Percentiles rank a stretch among this genome's conserved stretches.
Conservation (phyloP, 2,797 vertebrate genomes). For the Ctenopoma kingsleyae region DNA sequence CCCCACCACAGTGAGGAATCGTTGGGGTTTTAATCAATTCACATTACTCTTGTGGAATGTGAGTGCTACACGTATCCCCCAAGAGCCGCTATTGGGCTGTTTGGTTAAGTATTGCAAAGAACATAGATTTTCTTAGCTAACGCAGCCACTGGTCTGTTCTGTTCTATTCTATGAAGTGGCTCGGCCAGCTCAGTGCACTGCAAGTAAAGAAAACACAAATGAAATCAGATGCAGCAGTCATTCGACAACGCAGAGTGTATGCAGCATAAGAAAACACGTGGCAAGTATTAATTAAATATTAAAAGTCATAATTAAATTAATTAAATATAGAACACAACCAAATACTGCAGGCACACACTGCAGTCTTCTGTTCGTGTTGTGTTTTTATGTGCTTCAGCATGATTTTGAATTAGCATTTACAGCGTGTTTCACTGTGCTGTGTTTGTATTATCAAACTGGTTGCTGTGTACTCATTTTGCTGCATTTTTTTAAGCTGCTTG, state of each 20-base stretch:
- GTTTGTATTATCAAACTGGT: not conserved
- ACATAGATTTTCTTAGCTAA: conserved; percentile 43
- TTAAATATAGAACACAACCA: no score
- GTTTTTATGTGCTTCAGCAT: not conserved
- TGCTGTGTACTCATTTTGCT: not conserved
- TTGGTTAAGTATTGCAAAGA: conserved; percentile 60
- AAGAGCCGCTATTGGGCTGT: conserved; percentile 49
- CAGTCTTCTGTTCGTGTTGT: not conserved
- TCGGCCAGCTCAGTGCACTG: not conserved
- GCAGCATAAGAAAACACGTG: no score
- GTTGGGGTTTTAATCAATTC: conserved; percentile 70
- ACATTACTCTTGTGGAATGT: conserved; percentile 69
- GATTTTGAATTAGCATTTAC: not conserved
- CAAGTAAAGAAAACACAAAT: not conserved
- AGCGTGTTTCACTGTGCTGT: not conserved
- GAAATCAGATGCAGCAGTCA: not conserved
- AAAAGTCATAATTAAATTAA: no score
- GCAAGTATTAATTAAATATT: no score
- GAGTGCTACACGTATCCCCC: conserved; percentile 54
- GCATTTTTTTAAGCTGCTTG: not conserved
- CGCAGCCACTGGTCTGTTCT: conserved; percentile 8
- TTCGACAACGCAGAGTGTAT: not conserved
- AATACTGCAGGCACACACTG: not conserved
- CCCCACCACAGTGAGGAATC: conserved; percentile 26
- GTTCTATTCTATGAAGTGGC: not conserved